Conservation (phyloP, 2,888 invertebrate genomes). For the Agrotis exclamationis region DNA sequence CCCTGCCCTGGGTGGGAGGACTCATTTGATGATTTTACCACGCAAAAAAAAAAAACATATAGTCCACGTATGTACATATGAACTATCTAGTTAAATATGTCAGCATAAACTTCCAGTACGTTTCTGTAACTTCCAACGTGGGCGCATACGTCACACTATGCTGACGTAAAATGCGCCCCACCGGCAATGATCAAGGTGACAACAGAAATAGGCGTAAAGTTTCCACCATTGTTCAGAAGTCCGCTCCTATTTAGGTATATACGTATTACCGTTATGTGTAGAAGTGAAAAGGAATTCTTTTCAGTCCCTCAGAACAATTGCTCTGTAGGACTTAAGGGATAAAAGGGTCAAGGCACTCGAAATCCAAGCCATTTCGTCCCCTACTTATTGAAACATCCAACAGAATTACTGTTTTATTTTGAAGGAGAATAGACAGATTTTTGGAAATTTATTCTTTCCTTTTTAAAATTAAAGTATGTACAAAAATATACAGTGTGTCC, state of each 20-base stretch:
- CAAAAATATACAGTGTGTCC: no score
- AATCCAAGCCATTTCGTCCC: constrained; percentile 54
- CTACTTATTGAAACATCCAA: constrained; percentile 44
- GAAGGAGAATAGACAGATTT: not conserved
- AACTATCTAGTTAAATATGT: no score
- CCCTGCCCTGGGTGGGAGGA: no score
- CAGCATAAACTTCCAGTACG: no score
- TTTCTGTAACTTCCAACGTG: not conserved
- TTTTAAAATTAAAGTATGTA: no score
- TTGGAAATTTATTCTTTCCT: not conserved
- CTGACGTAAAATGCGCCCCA: constrained; percentile 8
- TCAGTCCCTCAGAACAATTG: constrained; percentile 50
- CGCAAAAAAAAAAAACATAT: no score
- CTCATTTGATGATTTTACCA: no score
- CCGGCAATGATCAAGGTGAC: not conserved
- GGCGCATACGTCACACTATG: not conserved
- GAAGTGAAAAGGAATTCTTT: constrained; percentile 47
- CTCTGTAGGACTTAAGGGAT: constrained; percentile 55
- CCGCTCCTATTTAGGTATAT: not conserved
- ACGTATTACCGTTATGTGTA: not conserved
- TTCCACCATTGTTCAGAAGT: constrained; percentile 1
- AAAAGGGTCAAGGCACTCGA: constrained; percentile 64
- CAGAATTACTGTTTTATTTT: constrained; percentile 25
- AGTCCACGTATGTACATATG: no score
- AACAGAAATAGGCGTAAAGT: not conserved